phyloP scores from a whole-genome alignment of 2,113 vertebrate species.

The Rhizomys pruinosus region DNA sequence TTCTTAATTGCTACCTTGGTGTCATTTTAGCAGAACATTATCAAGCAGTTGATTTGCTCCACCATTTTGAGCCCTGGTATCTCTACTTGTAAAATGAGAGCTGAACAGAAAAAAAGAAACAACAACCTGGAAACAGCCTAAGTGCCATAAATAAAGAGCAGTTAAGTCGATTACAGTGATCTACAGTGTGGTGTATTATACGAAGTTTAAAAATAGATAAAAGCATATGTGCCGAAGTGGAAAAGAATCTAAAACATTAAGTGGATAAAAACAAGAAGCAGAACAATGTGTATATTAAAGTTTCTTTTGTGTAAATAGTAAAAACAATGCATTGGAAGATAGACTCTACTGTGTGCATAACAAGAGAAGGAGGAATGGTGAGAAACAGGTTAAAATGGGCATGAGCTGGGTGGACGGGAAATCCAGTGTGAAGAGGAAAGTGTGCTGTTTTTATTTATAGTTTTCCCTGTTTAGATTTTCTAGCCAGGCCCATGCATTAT shows the following conservation, averaged over 20 bases:
- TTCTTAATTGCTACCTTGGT: neutral
- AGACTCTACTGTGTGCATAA: accelerated
- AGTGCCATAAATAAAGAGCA: neutral
- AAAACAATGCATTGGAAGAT: neutral
- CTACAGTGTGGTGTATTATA: neutral
- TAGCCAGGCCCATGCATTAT: neutral
- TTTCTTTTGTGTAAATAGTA: neutral
- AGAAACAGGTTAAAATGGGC: too few species aligned
- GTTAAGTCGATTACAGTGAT: neutral
- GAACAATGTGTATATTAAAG: neutral
- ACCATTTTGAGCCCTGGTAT: neutral
- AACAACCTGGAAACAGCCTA: neutral
- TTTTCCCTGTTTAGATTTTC: neutral
- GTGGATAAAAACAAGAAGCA: neutral
- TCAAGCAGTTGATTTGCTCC: neutral
- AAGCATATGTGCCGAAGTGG: neutral
- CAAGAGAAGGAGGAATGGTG: too few species aligned
- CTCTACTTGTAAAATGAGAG: neutral
- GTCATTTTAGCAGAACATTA: neutral
- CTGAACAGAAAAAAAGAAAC: too few species aligned
- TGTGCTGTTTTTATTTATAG: neutral
- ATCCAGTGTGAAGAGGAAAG: neutral
- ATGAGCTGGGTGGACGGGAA: neutral
- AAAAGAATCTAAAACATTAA: slow-evolving; percentile 9
- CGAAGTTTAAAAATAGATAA: slow-evolving; percentile 8